Percentiles rank a stretch among this genome's conserved stretches.
phyloP scores from a whole-genome alignment of 2,888 invertebrate genomes.

The Parnassius smintheus region DNA sequence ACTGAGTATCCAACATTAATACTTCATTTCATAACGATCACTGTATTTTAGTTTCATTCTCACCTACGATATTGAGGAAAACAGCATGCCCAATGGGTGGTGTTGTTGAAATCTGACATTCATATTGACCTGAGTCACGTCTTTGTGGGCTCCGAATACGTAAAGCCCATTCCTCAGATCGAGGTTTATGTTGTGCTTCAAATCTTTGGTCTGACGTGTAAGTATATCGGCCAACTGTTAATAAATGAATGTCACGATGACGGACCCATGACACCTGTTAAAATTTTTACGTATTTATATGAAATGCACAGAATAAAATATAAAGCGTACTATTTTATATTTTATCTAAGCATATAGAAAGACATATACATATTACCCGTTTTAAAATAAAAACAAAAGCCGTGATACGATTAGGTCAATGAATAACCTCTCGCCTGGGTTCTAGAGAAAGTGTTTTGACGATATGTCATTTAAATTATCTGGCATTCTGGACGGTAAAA shows the following conservation, averaged over 20 bases:
- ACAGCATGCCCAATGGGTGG: slow-evolving; percentile 93
- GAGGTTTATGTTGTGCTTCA: slow-evolving; percentile 90
- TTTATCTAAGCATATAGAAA: too few relatives aligned
- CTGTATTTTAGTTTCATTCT: slow-evolving; percentile 51
- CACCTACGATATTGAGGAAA: slow-evolving; percentile 91
- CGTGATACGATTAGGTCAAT: too few relatives aligned
- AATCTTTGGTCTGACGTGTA: slow-evolving; percentile 92
- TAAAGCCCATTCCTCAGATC: slow-evolving; percentile 93
- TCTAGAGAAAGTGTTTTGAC: too few relatives aligned
- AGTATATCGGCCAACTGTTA: slow-evolving; percentile 94
- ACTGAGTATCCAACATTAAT: too few relatives aligned
- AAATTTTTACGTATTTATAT: neutral
- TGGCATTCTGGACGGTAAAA: too few relatives aligned
- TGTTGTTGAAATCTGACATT: slow-evolving; percentile 95
- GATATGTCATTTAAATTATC: too few relatives aligned
- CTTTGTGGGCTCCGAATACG: slow-evolving; percentile 83
- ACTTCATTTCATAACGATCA: too few relatives aligned
- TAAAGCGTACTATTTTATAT: too few relatives aligned
- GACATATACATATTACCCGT: too few relatives aligned
- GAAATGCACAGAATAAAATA: too few relatives aligned
- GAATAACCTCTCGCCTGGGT: too few relatives aligned
- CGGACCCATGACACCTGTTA: slow-evolving; percentile 95
- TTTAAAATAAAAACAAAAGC: too few relatives aligned
- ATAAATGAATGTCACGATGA: slow-evolving; percentile 93
- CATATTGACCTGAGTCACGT: slow-evolving; percentile 92